Percentiles rank a stretch among this genome's conserved stretches.
Conservation (phyloP, 2,113 vertebrate species). For the Mesembrinibis cayennensis region DNA sequence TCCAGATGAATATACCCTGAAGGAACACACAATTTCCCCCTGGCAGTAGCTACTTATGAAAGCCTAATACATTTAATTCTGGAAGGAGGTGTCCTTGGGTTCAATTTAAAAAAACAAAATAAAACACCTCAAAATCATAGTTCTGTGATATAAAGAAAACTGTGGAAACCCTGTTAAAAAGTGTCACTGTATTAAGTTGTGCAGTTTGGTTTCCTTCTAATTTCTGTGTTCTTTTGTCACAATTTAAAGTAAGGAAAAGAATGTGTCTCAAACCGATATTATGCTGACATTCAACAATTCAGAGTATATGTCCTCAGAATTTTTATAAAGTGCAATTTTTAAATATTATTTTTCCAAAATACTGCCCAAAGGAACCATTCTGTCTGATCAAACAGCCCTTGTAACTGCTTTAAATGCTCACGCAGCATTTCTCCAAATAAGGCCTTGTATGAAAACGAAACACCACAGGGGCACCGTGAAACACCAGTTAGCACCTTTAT, state of each 20-base stretch:
- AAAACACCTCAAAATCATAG: not conserved
- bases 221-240: not conserved
- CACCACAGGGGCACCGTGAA: constrained; percentile 42
- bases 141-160: not conserved
- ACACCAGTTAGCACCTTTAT: constrained; percentile 60
- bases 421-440: constrained; percentile 49
- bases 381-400: constrained; percentile 45
- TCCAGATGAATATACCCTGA: not conserved
- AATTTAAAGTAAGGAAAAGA: not conserved
- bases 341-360: constrained; percentile 57
- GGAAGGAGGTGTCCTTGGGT: not conserved
- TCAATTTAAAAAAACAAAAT: not conserved
- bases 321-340: constrained; percentile 51
- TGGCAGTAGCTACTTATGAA: not conserved
- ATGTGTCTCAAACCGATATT: not conserved
- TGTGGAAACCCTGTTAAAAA: not conserved
- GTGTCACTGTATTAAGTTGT: not conserved
- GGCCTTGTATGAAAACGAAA: constrained; percentile 12
- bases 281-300: not conserved
- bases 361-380: constrained; percentile 36
- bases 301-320: not conserved
- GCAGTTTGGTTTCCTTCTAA: not conserved
- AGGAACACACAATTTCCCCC: not conserved
- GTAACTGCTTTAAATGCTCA: constrained; percentile 42
- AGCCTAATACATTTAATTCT: not conserved